A percentile compares a stretch with the other conserved stretches of the same genome.
phyloP scores from a whole-genome alignment of 2,888 invertebrate genomes.

The Ophraella communa region DNA sequence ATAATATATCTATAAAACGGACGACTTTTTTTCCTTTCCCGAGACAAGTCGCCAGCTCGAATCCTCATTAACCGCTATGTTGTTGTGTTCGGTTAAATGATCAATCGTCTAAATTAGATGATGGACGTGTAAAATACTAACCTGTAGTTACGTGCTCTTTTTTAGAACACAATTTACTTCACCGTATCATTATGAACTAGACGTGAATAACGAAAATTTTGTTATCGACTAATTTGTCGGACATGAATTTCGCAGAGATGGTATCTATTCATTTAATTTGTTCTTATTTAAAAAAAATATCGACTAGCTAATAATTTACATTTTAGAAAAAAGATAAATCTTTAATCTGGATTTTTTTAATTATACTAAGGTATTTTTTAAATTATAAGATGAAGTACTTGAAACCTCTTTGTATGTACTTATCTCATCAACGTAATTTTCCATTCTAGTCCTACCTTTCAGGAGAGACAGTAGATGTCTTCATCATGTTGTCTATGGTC shows the following conservation, averaged over 20 bases:
- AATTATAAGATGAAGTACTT: too few species aligned
- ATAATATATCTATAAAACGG: too few species aligned
- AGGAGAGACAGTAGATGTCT: too few species aligned
- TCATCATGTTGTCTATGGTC: too few species aligned
- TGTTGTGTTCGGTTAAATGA: slow-evolving; percentile 23
- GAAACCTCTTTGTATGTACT: too few species aligned
- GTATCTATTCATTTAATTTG: slow-evolving; percentile 6
- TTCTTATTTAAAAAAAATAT: neutral
- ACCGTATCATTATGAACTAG: slow-evolving; percentile 17
- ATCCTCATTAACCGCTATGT: slow-evolving; percentile 21
- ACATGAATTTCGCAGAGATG: slow-evolving; percentile 10
- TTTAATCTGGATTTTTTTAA: too few species aligned
- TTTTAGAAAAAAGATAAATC: too few species aligned
- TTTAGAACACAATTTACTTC: slow-evolving; percentile 20
- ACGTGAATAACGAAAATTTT: slow-evolving; percentile 18
- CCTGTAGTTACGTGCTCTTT: slow-evolving; percentile 26
- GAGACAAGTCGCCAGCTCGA: slow-evolving; percentile 8
- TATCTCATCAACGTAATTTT: too few species aligned
- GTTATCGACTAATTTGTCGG: slow-evolving; percentile 1
- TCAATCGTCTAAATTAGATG: slow-evolving; percentile 29
- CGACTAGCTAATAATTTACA: neutral
- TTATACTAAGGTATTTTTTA: too few species aligned
- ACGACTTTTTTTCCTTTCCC: neutral
- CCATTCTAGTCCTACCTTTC: too few species aligned
- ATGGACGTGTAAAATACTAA: slow-evolving; percentile 30